Percentiles rank a stretch among this genome's conserved stretches.
Conservation (phyloP, 2,797 vertebrate species). For the Dicrostonyx torquatus region DNA sequence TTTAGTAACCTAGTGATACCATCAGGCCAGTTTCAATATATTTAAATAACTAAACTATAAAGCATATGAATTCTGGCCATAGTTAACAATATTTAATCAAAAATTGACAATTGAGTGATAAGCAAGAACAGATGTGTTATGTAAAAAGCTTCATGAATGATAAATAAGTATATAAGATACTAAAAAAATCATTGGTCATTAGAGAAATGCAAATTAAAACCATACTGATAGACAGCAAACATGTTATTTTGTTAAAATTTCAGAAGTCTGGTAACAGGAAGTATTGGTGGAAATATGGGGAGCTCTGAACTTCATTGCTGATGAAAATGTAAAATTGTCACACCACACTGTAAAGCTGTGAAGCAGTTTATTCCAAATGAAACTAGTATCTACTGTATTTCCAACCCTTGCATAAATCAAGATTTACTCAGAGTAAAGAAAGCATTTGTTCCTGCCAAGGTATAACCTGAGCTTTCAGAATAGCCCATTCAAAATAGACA, state of each 20-base stretch:
- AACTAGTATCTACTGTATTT: neutral
- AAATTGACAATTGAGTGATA: neutral
- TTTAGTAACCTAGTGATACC: neutral
- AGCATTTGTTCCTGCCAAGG: neutral
- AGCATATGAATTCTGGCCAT: neutral
- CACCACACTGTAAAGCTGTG: neutral
- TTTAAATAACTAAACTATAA: neutral
- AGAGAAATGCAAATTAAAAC: constrained; percentile 22
- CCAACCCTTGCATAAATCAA: neutral
- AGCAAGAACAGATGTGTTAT: neutral
- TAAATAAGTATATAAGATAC: neutral
- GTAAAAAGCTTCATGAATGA: neutral
- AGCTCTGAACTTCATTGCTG: neutral
- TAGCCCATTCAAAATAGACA: neutral
- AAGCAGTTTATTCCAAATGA: neutral
- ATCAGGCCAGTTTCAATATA: neutral
- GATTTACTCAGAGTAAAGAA: neutral
- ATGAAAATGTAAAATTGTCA: neutral
- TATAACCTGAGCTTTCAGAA: neutral
- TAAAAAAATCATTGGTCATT: neutral
- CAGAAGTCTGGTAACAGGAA: neutral
- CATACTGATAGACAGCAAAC: neutral
- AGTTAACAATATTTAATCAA: neutral
- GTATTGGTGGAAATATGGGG: neutral
- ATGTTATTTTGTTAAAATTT: neutral